phyloP scores from a whole-genome alignment of 2,888 invertebrate species.

The Yponomeuta evonymella region DNA sequence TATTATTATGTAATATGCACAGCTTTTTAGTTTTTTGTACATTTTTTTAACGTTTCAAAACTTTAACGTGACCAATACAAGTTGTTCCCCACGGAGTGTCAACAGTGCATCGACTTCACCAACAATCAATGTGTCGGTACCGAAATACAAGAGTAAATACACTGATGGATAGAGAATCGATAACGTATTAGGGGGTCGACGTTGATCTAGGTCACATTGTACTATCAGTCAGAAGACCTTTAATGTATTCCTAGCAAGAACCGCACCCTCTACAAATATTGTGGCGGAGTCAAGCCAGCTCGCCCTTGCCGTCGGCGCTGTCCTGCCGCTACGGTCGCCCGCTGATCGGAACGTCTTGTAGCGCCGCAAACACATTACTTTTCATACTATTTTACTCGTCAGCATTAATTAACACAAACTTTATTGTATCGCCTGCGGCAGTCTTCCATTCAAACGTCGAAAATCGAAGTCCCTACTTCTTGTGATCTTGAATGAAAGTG shows the following conservation, averaged over 20 bases:
- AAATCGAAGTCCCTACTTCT: no score
- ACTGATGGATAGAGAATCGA: slow-evolving; percentile 1
- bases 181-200: neutral
- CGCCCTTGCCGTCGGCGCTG: neutral
- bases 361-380: neutral
- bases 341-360: neutral
- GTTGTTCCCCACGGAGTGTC: no score
- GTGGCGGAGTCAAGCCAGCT: neutral
- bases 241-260: neutral
- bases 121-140: neutral
- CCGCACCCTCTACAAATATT: neutral
- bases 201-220: neutral
- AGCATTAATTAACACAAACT: no score
- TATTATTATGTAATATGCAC: no score
- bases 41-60: no score
- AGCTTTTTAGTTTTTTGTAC: no score
- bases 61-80: no score
- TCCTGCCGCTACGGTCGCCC: neutral
- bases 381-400: no score
- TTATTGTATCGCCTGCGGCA: no score
- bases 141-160: neutral
- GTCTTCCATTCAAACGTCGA: no score
- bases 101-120: no score
- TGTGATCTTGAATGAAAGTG: no score
- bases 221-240: neutral